These are phyloP conservation scores for Apostichopus californicus DNA, from an alignment of 35 echinoderm and acorn worm species.

Conservation along the genomic window DNA sequence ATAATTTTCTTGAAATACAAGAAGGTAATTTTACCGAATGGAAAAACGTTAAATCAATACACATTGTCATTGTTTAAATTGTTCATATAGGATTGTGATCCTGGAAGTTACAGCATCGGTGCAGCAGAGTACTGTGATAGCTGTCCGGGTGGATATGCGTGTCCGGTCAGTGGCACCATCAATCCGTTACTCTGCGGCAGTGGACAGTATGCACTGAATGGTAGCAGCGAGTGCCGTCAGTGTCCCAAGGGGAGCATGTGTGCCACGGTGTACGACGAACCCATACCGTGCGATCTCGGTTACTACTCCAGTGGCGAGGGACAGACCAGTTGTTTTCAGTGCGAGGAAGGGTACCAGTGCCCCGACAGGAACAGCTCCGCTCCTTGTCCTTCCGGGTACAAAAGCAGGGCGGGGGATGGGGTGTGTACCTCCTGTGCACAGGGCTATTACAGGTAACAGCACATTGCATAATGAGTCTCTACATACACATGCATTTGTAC, in stretches of 20 bases:
- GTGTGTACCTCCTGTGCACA: slow-evolving; percentile 69
- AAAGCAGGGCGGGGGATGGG: slow-evolving; percentile 76
- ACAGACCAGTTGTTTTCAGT: slow-evolving; percentile 74
- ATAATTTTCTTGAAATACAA: no score
- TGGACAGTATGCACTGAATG: slow-evolving; percentile 88
- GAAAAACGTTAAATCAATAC: no score
- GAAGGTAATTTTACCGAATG: no score
- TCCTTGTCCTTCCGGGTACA: slow-evolving; percentile 71
- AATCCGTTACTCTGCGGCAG: slow-evolving; percentile 61
- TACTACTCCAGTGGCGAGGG: slow-evolving; percentile 84
- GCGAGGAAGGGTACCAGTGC: slow-evolving; percentile 76
- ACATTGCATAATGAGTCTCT: no score
- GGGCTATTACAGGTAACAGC: slow-evolving; percentile 86
- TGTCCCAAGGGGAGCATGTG: slow-evolving; percentile 88
- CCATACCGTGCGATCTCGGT: slow-evolving; percentile 75
- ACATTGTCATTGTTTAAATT: no score
- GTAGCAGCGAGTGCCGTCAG: slow-evolving; percentile 66
- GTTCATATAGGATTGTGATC: neutral
- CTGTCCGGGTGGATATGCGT: slow-evolving; percentile 84
- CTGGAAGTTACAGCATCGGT: slow-evolving; percentile 79
- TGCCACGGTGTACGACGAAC: slow-evolving; percentile 80
- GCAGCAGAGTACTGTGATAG: slow-evolving; percentile 79
- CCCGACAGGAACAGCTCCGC: slow-evolving; percentile 70
- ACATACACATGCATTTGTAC: no score
- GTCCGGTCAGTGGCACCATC: slow-evolving; percentile 62